Percentiles rank a stretch among this genome's conserved stretches.
phyloP scores from a whole-genome alignment of 2,797 vertebrate species.

The Tokudaia tokunoshimensis region DNA sequence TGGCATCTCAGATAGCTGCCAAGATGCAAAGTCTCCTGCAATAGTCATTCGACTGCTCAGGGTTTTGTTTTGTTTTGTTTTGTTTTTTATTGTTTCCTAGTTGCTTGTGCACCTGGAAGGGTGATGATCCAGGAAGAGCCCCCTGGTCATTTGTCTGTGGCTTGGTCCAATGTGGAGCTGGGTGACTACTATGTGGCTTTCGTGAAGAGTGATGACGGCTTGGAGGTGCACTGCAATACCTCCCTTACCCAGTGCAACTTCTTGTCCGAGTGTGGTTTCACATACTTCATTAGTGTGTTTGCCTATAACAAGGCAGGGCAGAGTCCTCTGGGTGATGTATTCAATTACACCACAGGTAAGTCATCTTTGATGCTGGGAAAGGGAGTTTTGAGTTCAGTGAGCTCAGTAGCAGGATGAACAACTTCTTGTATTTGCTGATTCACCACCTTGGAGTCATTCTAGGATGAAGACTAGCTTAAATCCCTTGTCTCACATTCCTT shows the following conservation, averaged over 20 bases:
- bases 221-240: conserved; percentile 92
- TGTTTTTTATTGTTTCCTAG: conserved; percentile 85
- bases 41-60: background rate
- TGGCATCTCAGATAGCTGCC: background rate
- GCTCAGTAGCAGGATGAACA: background rate
- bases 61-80: background rate
- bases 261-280: conserved; percentile 93
- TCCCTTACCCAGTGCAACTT: conserved; percentile 90
- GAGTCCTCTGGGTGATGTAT: conserved; percentile 90
- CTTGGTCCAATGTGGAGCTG: conserved; percentile 89
- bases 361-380: background rate
- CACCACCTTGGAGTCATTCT: background rate
- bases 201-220: conserved; percentile 92
- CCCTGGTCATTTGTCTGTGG: conserved; percentile 91
- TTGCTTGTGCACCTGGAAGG: conserved; percentile 93
- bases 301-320: conserved; percentile 93
- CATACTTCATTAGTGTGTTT: conserved; percentile 93
- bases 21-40: background rate
- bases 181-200: conserved; percentile 91
- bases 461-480: background rate
- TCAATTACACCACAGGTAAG: conserved; percentile 94
- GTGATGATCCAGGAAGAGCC: conserved; percentile 87
- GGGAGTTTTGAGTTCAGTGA: background rate
- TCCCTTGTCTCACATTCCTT: conserved; percentile 26
- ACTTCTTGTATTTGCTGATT: background rate